Percentiles rank a stretch among this genome's conserved stretches.
Conservation (phyloP, 2,797 vertebrate genomes). For the Enteromius afrohamiltoni region DNA sequence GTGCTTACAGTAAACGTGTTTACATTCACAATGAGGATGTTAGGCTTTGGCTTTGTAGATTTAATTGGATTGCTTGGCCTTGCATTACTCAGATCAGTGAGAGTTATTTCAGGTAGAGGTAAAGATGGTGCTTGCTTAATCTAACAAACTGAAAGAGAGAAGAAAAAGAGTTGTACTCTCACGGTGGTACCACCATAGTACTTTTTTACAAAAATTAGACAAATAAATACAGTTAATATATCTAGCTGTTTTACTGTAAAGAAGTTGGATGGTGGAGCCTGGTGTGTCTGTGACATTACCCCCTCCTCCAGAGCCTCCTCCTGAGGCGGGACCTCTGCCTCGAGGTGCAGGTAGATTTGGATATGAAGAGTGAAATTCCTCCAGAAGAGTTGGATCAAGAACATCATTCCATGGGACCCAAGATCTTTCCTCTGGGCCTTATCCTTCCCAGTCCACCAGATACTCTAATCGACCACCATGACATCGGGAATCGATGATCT, state of each 20-base stretch:
- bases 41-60: conserved; percentile 16
- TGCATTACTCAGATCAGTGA: conserved; percentile 24
- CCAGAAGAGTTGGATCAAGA: too few relatives aligned
- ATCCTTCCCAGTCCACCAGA: too few relatives aligned
- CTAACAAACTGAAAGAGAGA: background rate
- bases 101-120: conserved; percentile 5
- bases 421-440: too few relatives aligned
- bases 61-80: conserved; percentile 46
- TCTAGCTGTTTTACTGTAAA: background rate
- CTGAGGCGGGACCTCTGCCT: too few relatives aligned
- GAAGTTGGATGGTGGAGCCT: too few relatives aligned
- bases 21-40: conserved; percentile 12
- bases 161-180: background rate
- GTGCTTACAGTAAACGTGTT: conserved; percentile 28
- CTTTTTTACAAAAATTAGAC: background rate
- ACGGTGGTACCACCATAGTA: background rate
- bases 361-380: too few relatives aligned
- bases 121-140: conserved; percentile 22
- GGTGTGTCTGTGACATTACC: too few relatives aligned
- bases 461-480: too few relatives aligned
- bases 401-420: too few relatives aligned
- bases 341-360: too few relatives aligned
- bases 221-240: background rate
- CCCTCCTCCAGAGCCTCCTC: too few relatives aligned
- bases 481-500: too few relatives aligned